phyloP scores from a whole-genome alignment of 2,888 invertebrate genomes.

The Zygothrica quintamaculata region DNA sequence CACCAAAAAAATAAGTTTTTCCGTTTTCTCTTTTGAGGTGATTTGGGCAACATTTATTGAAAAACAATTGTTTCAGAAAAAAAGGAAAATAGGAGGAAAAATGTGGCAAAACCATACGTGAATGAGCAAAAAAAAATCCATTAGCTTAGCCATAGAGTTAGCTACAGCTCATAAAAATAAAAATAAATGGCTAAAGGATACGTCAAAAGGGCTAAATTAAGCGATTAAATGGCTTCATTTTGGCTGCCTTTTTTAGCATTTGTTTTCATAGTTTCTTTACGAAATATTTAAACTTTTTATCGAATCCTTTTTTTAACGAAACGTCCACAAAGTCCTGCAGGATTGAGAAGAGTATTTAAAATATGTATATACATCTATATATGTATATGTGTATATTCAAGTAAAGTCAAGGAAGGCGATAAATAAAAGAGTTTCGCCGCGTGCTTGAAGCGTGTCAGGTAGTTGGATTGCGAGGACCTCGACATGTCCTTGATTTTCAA shows the following conservation, averaged over 20 bases:
- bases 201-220: slow-evolving; percentile 53
- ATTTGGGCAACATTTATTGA: slow-evolving; percentile 52
- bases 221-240: slow-evolving; percentile 37
- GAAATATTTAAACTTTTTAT: slow-evolving; percentile 43
- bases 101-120: slow-evolving; percentile 10
- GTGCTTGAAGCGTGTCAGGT: slow-evolving; percentile 74
- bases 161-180: slow-evolving; percentile 46
- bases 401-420: slow-evolving; percentile 1
- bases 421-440: slow-evolving; percentile 65
- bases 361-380: too few relatives aligned
- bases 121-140: slow-evolving; percentile 11
- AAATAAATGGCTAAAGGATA: slow-evolving; percentile 39
- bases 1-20: slow-evolving; percentile 39
- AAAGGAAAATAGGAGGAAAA: too few relatives aligned
- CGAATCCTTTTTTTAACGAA: slow-evolving; percentile 49
- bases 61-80: slow-evolving; percentile 62
- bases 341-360: slow-evolving; percentile 35
- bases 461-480: slow-evolving; percentile 23
- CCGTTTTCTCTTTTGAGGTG: slow-evolving; percentile 34
- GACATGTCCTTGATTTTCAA: slow-evolving; percentile 56
- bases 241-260: slow-evolving; percentile 44
- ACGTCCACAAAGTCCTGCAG: slow-evolving; percentile 13
- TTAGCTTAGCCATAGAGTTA: slow-evolving; percentile 32
- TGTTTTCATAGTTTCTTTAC: slow-evolving; percentile 25
- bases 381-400: too few relatives aligned